Evolutionary conservation across 2,888 invertebrate genomes (phyloP).

Genomic region (Theristus sp.): DNA sequence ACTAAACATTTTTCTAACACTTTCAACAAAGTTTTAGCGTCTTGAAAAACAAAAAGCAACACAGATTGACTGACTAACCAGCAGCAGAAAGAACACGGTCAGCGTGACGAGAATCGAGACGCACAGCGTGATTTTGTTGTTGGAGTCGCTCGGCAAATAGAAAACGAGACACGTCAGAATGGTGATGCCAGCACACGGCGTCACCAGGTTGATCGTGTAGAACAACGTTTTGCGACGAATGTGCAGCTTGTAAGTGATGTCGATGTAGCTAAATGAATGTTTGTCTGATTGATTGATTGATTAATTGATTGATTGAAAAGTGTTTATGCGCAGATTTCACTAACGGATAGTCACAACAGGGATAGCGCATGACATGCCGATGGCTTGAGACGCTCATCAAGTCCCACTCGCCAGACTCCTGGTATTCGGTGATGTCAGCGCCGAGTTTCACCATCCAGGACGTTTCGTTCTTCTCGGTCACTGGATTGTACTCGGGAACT

Average conservation of each 20-base stretch:
- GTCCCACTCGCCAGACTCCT: slow-evolving; percentile 27
- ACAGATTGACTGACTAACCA: slow-evolving; percentile 43
- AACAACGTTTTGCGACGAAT: slow-evolving; percentile 54
- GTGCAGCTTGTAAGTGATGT: slow-evolving; percentile 23
- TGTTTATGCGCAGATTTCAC: not conserved
- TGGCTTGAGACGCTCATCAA: slow-evolving; percentile 19
- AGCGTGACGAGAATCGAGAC: slow-evolving; percentile 93
- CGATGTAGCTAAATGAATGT: slow-evolving; percentile 17
- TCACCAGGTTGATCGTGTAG: slow-evolving; percentile 22
- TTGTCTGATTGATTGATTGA: not conserved
- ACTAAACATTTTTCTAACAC: not conserved
- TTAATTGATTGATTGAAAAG: not conserved
- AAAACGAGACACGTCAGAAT: slow-evolving; percentile 20
- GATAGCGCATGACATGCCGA: slow-evolving; percentile 48
- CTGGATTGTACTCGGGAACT: not conserved
- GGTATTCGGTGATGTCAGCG: slow-evolving; percentile 17
- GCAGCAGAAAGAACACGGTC: slow-evolving; percentile 92
- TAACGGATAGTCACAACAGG: slow-evolving; percentile 25
- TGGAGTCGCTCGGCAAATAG: slow-evolving; percentile 50
- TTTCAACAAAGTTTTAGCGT: not conserved
- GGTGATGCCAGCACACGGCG: slow-evolving; percentile 25
- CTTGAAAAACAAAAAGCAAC: too few species aligned
- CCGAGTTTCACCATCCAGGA: slow-evolving; percentile 15
- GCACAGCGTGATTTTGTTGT: slow-evolving; percentile 94
- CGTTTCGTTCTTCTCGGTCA: slow-evolving; percentile 9